Conservation (phyloP, 2,888 invertebrate genomes). For the Ypsolopha scabrella region DNA sequence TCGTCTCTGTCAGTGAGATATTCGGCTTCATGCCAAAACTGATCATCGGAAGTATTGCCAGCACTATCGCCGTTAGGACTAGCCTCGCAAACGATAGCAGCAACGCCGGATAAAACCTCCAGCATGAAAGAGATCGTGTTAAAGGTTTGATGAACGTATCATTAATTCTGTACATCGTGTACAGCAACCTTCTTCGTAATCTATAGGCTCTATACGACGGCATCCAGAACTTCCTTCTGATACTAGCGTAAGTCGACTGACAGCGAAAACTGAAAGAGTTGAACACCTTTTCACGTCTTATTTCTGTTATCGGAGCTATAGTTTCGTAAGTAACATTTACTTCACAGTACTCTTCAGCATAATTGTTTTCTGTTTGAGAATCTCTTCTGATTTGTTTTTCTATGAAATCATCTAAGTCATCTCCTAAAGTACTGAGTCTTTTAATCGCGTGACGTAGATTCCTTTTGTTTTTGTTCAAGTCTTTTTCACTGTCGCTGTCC, state of each 20-base stretch:
- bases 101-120: conserved; percentile 59
- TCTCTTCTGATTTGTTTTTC: conserved; percentile 49
- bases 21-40: conserved; percentile 44
- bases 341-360: conserved; percentile 41
- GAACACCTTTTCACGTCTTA: conserved; percentile 53
- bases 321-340: conserved; percentile 54
- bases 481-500: conserved; percentile 36
- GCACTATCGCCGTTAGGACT: conserved; percentile 39
- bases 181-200: conserved; percentile 39
- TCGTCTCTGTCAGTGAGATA: conserved; percentile 44
- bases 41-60: conserved; percentile 45
- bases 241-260: conserved; percentile 44
- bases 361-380: conserved; percentile 31
- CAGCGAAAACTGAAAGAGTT: conserved; percentile 57
- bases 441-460: conserved; percentile 55
- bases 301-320: conserved; percentile 51
- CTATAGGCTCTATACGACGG: conserved; percentile 57
- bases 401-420: conserved; percentile 61
- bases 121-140: conserved; percentile 50
- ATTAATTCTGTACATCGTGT: conserved; percentile 43
- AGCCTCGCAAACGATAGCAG: conserved; percentile 44
- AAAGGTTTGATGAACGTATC: conserved; percentile 59
- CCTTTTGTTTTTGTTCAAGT: conserved; percentile 33
- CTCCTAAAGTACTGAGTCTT: conserved; percentile 63
- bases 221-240: conserved; percentile 46